These are phyloP conservation scores for human DNA, from an alignment of 2,113 vertebrate species.

Conservation along the genomic window GRCh38 chr7:153583501-153584000, in stretches of 20 bases:
- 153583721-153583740: background rate
- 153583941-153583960: background rate
- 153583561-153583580: no score
- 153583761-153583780: no score
- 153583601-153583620: background rate
- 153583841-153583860: no score
- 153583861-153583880: background rate
- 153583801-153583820: background rate
- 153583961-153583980: no score
- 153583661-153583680: background rate
- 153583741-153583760: no score
- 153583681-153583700: background rate
- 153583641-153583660: background rate
- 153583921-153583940: background rate
- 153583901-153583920: background rate
- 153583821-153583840: no score
- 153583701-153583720: no score
- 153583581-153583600: background rate
- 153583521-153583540: fast-evolving
- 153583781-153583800: background rate
- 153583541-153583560: background rate
- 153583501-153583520: background rate
- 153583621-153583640: background rate
- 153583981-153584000: no score
- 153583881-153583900: background rate